A percentile compares a stretch with the other conserved stretches of the same genome.
phyloP scores from a whole-genome alignment of 2,113 vertebrate species.

The Oncorhynchus mykiss region DNA sequence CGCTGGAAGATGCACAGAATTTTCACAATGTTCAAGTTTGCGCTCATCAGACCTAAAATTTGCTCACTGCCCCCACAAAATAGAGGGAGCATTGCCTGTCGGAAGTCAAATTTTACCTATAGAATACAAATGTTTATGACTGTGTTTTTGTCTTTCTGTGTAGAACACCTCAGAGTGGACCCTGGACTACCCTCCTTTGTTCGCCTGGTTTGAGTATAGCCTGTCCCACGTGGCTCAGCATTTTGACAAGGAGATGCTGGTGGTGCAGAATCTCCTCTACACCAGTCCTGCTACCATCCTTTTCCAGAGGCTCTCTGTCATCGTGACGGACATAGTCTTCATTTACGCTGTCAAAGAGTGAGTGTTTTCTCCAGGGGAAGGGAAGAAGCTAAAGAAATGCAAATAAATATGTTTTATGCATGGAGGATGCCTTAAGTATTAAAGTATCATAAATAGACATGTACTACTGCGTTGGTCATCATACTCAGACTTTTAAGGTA shows the following conservation, averaged over 20 bases:
- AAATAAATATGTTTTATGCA: background rate
- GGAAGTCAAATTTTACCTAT: too few relatives aligned
- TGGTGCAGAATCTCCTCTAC: conserved; percentile 83
- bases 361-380: conserved; percentile 59
- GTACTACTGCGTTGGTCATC: background rate
- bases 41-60: too few relatives aligned
- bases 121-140: too few relatives aligned
- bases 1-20: too few relatives aligned
- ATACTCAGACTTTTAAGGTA: too few relatives aligned
- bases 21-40: too few relatives aligned
- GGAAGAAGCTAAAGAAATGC: background rate
- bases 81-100: too few relatives aligned
- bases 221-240: conserved; percentile 82
- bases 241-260: conserved; percentile 87
- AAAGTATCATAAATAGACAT: background rate
- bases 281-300: conserved; percentile 76
- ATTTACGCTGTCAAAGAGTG: conserved; percentile 87
- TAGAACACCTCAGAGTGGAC: conserved; percentile 93
- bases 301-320: conserved; percentile 91
- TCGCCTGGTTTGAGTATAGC: conserved; percentile 89
- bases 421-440: background rate
- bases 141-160: background rate
- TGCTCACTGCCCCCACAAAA: too few relatives aligned
- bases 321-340: conserved; percentile 83
- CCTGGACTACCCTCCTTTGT: conserved; percentile 94